Percentiles rank a stretch among this genome's conserved stretches.
phyloP scores from a whole-genome alignment of 2,113 vertebrate species.

The Parotia lawesii region DNA sequence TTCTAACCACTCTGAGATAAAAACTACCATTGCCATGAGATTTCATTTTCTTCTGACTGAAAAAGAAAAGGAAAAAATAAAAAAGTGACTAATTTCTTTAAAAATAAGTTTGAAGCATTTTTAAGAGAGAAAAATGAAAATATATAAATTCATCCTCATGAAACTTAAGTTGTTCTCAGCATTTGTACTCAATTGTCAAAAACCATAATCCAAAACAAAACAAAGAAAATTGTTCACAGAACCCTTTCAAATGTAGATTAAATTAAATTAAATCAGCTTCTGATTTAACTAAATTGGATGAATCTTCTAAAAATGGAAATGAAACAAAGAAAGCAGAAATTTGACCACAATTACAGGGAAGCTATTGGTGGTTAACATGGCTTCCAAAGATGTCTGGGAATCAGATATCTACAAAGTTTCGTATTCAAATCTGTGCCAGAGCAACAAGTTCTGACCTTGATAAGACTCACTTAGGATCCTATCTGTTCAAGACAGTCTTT shows the following conservation, averaged over 20 bases:
- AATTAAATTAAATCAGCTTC: slow-evolving; percentile 17
- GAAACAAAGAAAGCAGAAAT: slow-evolving; percentile 18
- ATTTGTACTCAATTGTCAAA: neutral
- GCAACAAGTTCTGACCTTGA: slow-evolving; percentile 12
- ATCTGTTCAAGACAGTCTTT: slow-evolving; percentile 25
- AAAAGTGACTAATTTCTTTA: neutral
- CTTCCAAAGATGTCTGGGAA: slow-evolving; percentile 14
- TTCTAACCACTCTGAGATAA: neutral
- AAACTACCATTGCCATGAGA: neutral
- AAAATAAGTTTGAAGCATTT: neutral
- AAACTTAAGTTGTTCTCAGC: neutral
- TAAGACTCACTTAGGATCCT: slow-evolving; percentile 44
- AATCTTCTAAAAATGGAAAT: neutral
- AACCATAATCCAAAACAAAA: neutral
- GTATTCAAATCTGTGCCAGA: neutral
- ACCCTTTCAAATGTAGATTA: neutral
- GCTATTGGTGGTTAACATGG: neutral
- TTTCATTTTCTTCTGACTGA: neutral
- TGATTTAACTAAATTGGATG: neutral
- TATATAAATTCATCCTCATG: neutral
- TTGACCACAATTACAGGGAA: neutral
- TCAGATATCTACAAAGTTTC: neutral
- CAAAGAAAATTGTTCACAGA: neutral
- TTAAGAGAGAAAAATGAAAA: neutral
- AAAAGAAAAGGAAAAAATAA: neutral